Evolutionary conservation across 2,888 invertebrate genomes (phyloP), one percentile per base, ranked within the genome.

Genomic region (Eupithecia subfuscata): DNA sequence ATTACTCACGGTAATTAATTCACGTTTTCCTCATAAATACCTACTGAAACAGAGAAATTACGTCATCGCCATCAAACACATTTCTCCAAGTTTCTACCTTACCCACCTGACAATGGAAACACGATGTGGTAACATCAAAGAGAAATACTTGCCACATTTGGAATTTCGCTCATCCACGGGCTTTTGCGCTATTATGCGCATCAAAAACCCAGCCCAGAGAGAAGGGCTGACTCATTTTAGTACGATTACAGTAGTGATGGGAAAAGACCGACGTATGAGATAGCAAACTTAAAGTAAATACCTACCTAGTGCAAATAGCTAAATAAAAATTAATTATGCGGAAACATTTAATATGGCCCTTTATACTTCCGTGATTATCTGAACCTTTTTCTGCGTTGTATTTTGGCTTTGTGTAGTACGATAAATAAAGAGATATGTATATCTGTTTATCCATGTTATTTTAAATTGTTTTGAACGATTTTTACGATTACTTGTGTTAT

Each of bases 61-160:
- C 69, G 65, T 70, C 40, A 37, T 67, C 64, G 43, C 70, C 78
- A 71, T 72, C 78, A 73, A 73, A 78, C 64, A 74, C 76, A 78
- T 75, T 77, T 63, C 72, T 25, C 60, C 25, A 60, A 60, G 60
- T 25, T 22, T 22, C 52, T 60, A 25, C 60, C 60, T 22, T 14
- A 60, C 12, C 60, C 48, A 68, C 69, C 56, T 30, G 52, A 75
- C 76, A 81, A 76, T 78, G 71, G 74, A 75, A 74, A 75, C 74
- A 73, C 71, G 69, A 68, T 67, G 78, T 70, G 77, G 74, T 75
- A 34, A 65, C 79, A 75, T 80, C 82, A 84, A 82, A 84, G 79
- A 73, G 71, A 79, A 81, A 81, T 81, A 80, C 78, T 84, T 78
- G 56, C 63, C 70, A 71, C 18, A 80, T 82, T 79, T 76, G 76